Conservation (phyloP, 2,113 vertebrate genomes). For the Numida meleagris region DNA sequence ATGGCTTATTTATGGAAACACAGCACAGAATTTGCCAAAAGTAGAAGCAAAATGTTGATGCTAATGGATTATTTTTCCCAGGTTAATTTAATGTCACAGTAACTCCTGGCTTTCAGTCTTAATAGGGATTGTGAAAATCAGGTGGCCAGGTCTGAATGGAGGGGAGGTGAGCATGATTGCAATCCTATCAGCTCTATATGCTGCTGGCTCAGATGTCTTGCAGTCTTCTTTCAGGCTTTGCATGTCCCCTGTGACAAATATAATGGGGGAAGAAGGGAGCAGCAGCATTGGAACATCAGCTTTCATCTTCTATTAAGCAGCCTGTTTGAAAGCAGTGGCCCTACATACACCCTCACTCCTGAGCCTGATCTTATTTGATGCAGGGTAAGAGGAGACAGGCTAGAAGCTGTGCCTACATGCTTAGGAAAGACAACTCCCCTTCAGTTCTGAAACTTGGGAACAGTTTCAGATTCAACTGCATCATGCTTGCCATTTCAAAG, state of each 20-base stretch:
- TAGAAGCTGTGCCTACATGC: background rate
- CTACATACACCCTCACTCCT: background rate
- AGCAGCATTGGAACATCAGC: background rate
- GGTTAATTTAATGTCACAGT: background rate
- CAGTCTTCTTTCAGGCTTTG: background rate
- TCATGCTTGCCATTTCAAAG: slow-evolving; percentile 11
- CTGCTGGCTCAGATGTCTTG: background rate
- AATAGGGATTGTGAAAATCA: background rate
- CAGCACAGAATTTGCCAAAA: background rate
- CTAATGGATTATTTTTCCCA: background rate
- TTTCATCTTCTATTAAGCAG: background rate
- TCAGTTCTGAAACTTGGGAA: background rate
- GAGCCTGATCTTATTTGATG: background rate
- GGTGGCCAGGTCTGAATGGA: background rate
- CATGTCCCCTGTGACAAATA: background rate
- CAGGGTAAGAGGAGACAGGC: background rate
- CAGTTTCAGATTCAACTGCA: slow-evolving; percentile 12
- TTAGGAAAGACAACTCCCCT: background rate
- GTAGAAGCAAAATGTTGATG: background rate
- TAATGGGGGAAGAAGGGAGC: background rate
- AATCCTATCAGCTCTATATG: background rate
- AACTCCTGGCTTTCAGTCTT: background rate
- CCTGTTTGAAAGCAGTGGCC: background rate
- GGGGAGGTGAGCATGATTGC: background rate
- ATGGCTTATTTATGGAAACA: background rate